Evolutionary conservation across 1,140 invertebrate genomes (phyloP).

Genomic region (Drosophila pseudoobscura): DNA sequence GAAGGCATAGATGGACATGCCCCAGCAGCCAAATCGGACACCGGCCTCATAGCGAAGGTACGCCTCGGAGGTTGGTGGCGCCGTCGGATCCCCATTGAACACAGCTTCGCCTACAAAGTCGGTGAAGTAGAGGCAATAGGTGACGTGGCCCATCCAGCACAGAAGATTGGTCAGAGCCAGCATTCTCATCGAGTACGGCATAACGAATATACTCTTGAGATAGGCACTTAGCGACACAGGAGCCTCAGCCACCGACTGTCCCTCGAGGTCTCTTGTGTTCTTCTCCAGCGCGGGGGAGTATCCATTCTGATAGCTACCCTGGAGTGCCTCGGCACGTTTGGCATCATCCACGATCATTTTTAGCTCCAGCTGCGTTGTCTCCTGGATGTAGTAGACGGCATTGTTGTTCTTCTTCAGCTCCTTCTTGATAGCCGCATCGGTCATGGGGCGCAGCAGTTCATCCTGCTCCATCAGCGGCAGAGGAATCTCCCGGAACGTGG

Average conservation of each 20-base stretch:
- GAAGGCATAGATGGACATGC: conserved; percentile 93
- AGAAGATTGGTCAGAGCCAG: conserved; percentile 92
- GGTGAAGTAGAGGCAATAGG: conserved; percentile 94
- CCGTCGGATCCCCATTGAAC: conserved; percentile 89
- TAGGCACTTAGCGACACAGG: conserved; percentile 86
- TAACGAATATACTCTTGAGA: conserved; percentile 89
- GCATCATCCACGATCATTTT: conserved; percentile 45
- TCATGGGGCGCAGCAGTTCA: conserved; percentile 70
- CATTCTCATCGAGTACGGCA: conserved; percentile 90
- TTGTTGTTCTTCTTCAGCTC: conserved; percentile 81
- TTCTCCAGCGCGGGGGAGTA: conserved; percentile 30
- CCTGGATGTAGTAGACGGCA: conserved; percentile 71
- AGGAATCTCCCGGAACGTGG: conserved; percentile 90
- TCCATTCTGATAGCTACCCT: conserved; percentile 69
- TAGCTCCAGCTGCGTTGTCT: conserved; percentile 60
- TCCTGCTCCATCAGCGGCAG: conserved; percentile 84
- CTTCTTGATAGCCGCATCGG: conserved; percentile 81
- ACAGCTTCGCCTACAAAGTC: conserved; percentile 94
- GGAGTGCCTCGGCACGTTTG: conserved; percentile 36
- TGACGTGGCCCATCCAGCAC: conserved; percentile 94
- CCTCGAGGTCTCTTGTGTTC: conserved; percentile 34
- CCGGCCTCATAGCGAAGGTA: conserved; percentile 88
- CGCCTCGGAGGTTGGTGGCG: conserved; percentile 43
- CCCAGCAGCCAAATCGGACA: conserved; percentile 92
- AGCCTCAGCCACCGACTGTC: conserved; percentile 57